Conservation (phyloP, 2,888 invertebrate genomes). For the Epirrita christyi region DNA sequence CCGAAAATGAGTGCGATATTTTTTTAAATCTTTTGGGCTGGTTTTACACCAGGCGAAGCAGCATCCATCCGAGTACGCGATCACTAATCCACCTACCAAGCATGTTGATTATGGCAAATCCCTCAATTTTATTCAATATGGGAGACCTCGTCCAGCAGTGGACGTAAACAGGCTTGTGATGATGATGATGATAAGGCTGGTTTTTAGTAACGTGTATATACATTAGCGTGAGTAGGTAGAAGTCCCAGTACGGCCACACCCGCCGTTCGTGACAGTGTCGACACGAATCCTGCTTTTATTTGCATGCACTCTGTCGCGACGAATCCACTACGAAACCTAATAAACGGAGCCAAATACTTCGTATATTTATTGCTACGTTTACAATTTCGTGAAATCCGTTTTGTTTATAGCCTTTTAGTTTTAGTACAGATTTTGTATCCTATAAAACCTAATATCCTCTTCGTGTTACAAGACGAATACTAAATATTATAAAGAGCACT, state of each 20-base stretch:
- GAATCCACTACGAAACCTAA: constrained; percentile 27
- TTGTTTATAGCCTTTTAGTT: constrained; percentile 29
- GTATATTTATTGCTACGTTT: constrained; percentile 27
- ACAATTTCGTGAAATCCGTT: constrained; percentile 27
- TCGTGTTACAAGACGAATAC: background rate
- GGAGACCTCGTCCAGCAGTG: no score
- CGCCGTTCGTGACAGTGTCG: constrained; percentile 13
- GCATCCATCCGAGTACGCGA: no score
- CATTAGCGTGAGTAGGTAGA: constrained; percentile 2
- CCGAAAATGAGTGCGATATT: no score
- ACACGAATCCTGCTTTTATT: constrained; percentile 21
- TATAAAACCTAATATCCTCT: constrained; percentile 6
- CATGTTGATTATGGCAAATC: no score
- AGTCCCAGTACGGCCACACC: constrained; percentile 6
- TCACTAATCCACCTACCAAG: no score
- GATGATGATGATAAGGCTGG: no score
- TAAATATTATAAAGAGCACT: background rate
- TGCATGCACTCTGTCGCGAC: constrained; percentile 31
- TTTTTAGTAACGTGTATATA: no score
- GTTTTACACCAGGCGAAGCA: no score
- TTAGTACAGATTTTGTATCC: constrained; percentile 21
- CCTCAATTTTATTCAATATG: no score
- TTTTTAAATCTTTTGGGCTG: no score
- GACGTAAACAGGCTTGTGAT: no score
- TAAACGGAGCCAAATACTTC: constrained; percentile 30